Evolutionary conservation across 2,113 vertebrate genomes (phyloP).

Genomic region (Mesembrinibis cayennensis): DNA sequence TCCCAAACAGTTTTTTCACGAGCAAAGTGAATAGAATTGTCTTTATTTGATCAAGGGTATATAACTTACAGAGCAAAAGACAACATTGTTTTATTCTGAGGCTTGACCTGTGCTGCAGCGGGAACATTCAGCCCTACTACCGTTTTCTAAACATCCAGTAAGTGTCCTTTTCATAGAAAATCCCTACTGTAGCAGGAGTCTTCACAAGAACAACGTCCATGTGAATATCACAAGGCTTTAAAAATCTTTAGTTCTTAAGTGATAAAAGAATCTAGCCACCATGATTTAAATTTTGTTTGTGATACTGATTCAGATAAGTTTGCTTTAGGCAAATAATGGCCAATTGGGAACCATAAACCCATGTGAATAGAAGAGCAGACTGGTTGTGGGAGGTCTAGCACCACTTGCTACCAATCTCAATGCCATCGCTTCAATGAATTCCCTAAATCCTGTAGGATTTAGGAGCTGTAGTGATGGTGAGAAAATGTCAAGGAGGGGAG

Average conservation of each 20-base stretch:
- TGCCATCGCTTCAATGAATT: background rate
- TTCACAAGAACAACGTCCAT: background rate
- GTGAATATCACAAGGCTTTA: background rate
- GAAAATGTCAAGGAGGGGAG: background rate
- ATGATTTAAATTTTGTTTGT: background rate
- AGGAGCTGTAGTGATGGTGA: background rate
- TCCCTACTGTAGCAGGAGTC: background rate
- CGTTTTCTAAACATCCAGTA: background rate
- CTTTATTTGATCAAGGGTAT: background rate
- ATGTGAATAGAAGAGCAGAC: background rate
- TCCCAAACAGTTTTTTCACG: background rate
- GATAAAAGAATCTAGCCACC: background rate
- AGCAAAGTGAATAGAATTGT: background rate
- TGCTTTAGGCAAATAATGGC: background rate
- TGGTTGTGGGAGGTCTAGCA: background rate
- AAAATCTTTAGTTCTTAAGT: background rate
- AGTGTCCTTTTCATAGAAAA: background rate
- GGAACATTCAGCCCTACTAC: background rate
- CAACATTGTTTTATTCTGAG: background rate
- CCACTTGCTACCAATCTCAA: background rate
- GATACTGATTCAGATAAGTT: background rate
- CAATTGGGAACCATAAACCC: background rate
- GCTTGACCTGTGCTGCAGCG: background rate
- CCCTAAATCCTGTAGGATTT: background rate
- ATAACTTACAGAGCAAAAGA: background rate